Evolutionary conservation across 2,797 vertebrate species (phyloP), one percentile per base, ranked within the genome.

Genomic region (Gymnothorax reevesii): DNA sequence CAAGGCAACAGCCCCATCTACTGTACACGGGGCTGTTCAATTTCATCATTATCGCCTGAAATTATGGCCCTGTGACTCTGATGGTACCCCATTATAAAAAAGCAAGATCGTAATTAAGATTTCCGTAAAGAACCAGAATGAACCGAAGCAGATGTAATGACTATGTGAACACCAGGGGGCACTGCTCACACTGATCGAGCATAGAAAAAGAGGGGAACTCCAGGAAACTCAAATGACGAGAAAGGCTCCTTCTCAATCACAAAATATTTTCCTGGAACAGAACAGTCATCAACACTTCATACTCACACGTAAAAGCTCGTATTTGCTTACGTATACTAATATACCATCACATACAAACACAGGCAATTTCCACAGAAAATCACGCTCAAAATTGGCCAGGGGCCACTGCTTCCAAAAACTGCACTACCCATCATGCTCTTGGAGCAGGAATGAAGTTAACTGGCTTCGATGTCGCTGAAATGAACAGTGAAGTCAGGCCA

Each of bases 141-240:
- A 22, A 75, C 71, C 15, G 15, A 27, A 7, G 25, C 71, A 42
- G 66, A 22, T 69, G 71, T 42, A 75, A 33, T 33, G 71, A 12
- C 71, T 33, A 4, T 33, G n/a, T 75, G 71, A 75, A 75, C 71
- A 75, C 71, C 71, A 75, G 71, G 33, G 71, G 71, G 71, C 71
- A 75, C 9, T 33, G 71, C 25, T 33, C 27, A 13, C 33, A 12
- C 71, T 20, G 13, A 33, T 13, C 25, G 33, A 1, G 33, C 33
- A 33, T 2, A 27, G 69, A 27, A 71, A 10, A 27, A 15, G 22
- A 27, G 69, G 69, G 25, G 27, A 33, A 33, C 69, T 75, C 71
- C 20, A 3, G 69, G 69, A 73, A 42, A 73, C 69, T 33, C 62
- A 20, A 22, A 64, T 22, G 7, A 64, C 60, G 22, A 69, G 64